These are phyloP conservation scores for Passerina amoena DNA, from an alignment of 2,113 vertebrate species.

Conservation along the genomic window DNA sequence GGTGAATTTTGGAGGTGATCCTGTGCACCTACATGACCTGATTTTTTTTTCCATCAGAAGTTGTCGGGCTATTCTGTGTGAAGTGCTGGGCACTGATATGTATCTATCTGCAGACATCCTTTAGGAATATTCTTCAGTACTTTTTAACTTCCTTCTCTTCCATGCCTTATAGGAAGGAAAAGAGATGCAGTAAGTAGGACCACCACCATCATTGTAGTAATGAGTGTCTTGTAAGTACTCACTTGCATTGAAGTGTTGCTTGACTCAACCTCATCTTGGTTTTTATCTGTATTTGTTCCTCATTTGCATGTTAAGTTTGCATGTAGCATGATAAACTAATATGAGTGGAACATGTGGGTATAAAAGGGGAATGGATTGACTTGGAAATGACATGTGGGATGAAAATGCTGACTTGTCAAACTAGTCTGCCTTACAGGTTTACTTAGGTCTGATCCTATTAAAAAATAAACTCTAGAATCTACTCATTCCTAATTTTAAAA, in stretches of 20 bases:
- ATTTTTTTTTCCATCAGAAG: neutral
- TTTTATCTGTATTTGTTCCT: neutral
- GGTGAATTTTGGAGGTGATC: neutral
- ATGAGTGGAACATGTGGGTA: neutral
- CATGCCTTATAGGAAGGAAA: slow-evolving; percentile 67
- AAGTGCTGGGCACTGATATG: neutral
- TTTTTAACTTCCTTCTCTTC: slow-evolving; percentile 36
- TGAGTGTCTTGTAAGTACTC: slow-evolving; percentile 81
- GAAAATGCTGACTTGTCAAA: neutral
- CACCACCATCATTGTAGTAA: slow-evolving; percentile 71
- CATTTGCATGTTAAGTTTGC: neutral
- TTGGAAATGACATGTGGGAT: neutral
- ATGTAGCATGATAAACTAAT: neutral
- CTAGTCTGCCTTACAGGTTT: neutral
- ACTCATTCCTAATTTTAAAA: neutral
- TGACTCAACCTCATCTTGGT: neutral
- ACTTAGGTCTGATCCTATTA: neutral
- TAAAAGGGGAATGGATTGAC: neutral
- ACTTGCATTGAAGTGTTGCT: neutral
- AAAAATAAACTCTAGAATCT: neutral
- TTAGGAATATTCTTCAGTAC: neutral
- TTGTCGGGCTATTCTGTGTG: neutral
- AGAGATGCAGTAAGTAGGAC: slow-evolving; percentile 63
- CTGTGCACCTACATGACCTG: neutral
- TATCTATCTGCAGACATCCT: neutral